Base-by-base conservation (phyloP, 2,797 vertebrate genomes). In the Picus viridis region DNA sequence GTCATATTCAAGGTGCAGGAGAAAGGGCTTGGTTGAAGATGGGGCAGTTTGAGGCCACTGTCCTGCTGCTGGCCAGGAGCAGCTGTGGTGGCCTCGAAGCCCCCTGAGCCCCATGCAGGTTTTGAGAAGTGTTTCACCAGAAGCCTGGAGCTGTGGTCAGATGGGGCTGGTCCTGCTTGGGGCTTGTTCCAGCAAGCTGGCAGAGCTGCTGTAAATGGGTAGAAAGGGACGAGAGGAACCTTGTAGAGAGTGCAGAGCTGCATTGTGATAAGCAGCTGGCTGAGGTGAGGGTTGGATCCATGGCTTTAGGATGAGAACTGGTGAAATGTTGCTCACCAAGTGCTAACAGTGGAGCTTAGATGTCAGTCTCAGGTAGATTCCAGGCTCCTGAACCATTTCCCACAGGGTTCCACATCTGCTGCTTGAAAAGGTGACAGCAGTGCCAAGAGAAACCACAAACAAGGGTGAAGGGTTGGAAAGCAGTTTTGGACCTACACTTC, bases 231-330 rank as follows among this genome's bases (percentile, higher is more conserved):
- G 23, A 51, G 13, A 43, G 57, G 29, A 41, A 45, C 47, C 43
- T 65, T 0, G 0, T 23, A 15, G 32, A 71, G 14, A 11, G 16
- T 5, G 22, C 30, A 43, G 27, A 6, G 10, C 26, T 6, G 1
- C 10, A 1, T 0, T 13, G 47, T n/a, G 68, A 7, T 45, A 26
- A 69, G 61, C 1, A 4, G 0, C 32, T 29, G 36, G 20, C 23
- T 8, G 34, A 47, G 39, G 22, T 39, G 26, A 71, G 49, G 36
- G 63, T 58, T 77, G 59, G 24, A 73, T 67, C 57, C 13, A 3
- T 4, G 45, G 49, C 32, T 83, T 86, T 62, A 13, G 23, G 57
- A 47, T 18, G 36, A 70, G 58, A 80, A 41, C 41, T 15, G 59
- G 4, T 39, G 59, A 20, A 83, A 54, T 10, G 43, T 76, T 15